Evolutionary conservation across 2,888 invertebrate species (phyloP), one percentile per base, ranked within the genome.

Genomic region (Thysanoteuthis rhombus): DNA sequence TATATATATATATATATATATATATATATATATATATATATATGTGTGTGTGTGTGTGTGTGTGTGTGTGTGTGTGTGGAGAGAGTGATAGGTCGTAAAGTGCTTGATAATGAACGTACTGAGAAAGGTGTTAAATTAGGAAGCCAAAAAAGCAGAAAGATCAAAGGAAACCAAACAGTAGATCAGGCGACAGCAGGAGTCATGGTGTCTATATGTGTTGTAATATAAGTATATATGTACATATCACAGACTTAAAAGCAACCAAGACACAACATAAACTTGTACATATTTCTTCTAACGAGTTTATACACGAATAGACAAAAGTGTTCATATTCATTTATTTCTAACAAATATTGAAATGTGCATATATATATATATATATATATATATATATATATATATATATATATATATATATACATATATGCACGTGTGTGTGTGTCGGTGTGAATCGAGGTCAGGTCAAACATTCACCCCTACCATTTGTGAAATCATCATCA

Each of bases 401-500:
- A 1, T 42, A 42, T 2, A 42, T 42, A 42, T 2, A 42, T 42
- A 42, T 42, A 42, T 2, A 42, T 42, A 12, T 2, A 3, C 12
- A 3, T 42, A 3, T 2, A 3, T 42, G 3, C 3, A 3, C 3
- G 3, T 42, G 3, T 2, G 3, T 42, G 3, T 2, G 3, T 42
- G 3, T 2, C 0, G 6, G 3, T 2, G 3, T 42, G 12, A n/a
- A n/a, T n/a, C n/a, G n/a, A n/a, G n/a, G n/a, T n/a, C n/a, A n/a
- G n/a, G n/a, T n/a, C n/a, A n/a, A n/a, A n/a, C n/a, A n/a, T n/a
- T n/a, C n/a, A 42, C 3, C 1, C 3, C 0, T 42, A 42, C 12
- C 42, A 42, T 42, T 42, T 42, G 42, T 42, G 12, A 6, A 42
- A 42, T 42, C 42, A 42, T 42, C n/a, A n/a, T n/a, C n/a, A n/a